Evolutionary conservation across 1,140 invertebrate species (phyloP).

Genomic region (Steinernema feltiae): DNA sequence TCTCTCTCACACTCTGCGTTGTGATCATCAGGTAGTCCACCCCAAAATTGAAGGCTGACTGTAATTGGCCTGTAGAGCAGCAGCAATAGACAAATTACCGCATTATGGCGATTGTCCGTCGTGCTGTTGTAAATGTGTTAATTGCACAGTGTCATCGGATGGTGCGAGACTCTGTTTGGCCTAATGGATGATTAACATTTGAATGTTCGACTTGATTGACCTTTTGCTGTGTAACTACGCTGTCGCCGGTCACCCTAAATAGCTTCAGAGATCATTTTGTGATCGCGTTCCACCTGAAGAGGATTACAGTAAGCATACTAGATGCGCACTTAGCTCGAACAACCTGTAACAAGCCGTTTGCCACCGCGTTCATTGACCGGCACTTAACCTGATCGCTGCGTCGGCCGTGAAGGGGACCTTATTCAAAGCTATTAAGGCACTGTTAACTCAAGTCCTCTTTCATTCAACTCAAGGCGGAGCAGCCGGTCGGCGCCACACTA

Average conservation of each 20-base stretch:
- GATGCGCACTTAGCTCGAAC: not conserved
- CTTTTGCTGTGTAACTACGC: not conserved
- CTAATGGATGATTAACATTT: constrained; percentile 12
- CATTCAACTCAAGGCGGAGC: not conserved
- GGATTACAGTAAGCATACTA: not conserved
- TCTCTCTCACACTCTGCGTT: too few relatives aligned
- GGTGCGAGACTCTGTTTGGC: not conserved
- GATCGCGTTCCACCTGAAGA: not conserved
- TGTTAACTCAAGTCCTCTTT: constrained; percentile 7
- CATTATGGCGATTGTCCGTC: constrained; percentile 2
- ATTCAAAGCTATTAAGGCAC: not conserved
- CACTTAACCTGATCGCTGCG: not conserved
- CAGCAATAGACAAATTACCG: not conserved
- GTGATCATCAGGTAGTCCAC: not conserved
- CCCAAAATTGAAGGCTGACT: not conserved
- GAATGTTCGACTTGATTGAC: constrained; percentile 9
- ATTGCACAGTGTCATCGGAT: constrained; percentile 8
- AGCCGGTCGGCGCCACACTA: constrained; percentile 9
- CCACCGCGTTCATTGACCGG: not conserved
- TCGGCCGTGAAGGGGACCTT: not conserved
- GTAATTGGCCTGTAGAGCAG: not conserved
- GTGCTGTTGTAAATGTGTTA: constrained; percentile 7
- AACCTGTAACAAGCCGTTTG: constrained; percentile 11
- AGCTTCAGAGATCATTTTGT: not conserved
- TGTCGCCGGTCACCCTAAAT: not conserved